Base-by-base conservation (phyloP, 2,113 vertebrate genomes). In the Chaetorhynchus papuensis region DNA sequence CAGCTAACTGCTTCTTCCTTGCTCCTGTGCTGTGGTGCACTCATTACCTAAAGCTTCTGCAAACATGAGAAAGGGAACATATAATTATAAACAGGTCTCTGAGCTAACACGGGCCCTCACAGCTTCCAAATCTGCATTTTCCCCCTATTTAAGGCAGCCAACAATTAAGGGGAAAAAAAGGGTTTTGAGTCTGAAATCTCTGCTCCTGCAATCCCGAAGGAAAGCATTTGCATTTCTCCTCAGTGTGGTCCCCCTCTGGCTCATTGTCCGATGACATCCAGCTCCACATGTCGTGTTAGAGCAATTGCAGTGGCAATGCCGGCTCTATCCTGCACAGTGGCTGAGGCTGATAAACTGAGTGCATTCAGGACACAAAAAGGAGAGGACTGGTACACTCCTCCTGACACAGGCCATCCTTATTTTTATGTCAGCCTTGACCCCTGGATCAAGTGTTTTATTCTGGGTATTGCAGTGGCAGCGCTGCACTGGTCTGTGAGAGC, bases 1-100 rank as follows among this genome's bases (percentile, higher is more conserved):
- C 42, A 81, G 63, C 60, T 83, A 57, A 56, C 80, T 81, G 80
- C 87, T 92, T 47, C 83, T 86, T 76, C 79, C 77, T 75, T 76
- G 53, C 90, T 70, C 45, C 18, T 76, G 1, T 6, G 17, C 87
- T 45, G 4, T 33, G 39, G 20, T 85, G 87, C 54, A 71, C 33
- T 85, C 78, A 57, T 26, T 91, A 83, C 64, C 54, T 33, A 60
- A 83, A 87, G 82, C 74, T 42, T 88, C 61, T 74, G 57, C 45
- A 96, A 89, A 72, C 49, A 79, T 0, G 42, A 44, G 69, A 74
- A 82, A 47, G 66, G 50, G 80, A 87, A 78, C 41, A 22, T 39
- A 15, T 18, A 68, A 84, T 80, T 85, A 75, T 42, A 83, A 88
- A 47, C 66, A 84, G 22, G n/a, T 65, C 88, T 93, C 81, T 57